phyloP scores from a whole-genome alignment of 2,888 invertebrate genomes.

The Palloptera scutellata region DNA sequence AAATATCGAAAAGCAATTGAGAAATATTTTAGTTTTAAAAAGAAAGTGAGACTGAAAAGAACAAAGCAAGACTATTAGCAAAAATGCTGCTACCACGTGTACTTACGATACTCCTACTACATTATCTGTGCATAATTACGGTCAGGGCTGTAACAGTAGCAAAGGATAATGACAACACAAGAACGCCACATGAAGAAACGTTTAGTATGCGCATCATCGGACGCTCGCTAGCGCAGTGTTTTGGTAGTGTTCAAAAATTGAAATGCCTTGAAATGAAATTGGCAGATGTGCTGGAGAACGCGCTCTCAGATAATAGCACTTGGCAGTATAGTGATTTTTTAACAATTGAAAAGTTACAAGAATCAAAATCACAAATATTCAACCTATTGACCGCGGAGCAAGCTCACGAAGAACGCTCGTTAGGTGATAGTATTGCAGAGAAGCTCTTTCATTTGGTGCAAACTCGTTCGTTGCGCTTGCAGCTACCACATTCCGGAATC shows the following conservation, averaged over 20 bases:
- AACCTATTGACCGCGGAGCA: neutral
- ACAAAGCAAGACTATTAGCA: neutral
- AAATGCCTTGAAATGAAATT: constrained; percentile 64
- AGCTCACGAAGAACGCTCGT: constrained; percentile 27
- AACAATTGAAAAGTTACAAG: constrained; percentile 45
- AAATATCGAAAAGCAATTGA: constrained; percentile 18
- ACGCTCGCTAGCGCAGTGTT: constrained; percentile 51
- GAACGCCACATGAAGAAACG: constrained; percentile 24
- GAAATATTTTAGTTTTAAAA: constrained; percentile 7
- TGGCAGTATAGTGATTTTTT: constrained; percentile 59
- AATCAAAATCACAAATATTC: neutral
- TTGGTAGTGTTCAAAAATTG: constrained; percentile 42
- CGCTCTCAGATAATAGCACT: constrained; percentile 59
- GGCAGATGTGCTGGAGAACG: constrained; percentile 62
- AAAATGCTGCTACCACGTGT: constrained; percentile 2
- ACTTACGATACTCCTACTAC: constrained; percentile 32
- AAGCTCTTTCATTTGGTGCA: constrained; percentile 50
- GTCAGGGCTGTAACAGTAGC: constrained; percentile 6
- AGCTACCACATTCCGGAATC: constrained; percentile 45
- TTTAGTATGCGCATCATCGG: constrained; percentile 45
- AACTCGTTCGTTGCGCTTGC: constrained; percentile 50
- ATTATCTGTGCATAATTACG: constrained; percentile 29
- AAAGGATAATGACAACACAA: constrained; percentile 15
- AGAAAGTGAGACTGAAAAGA: constrained; percentile 24
- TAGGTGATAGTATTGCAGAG: constrained; percentile 38